Base-by-base conservation (phyloP, 2,888 invertebrate genomes). In the Hydroisotoma schaefferi region DNA sequence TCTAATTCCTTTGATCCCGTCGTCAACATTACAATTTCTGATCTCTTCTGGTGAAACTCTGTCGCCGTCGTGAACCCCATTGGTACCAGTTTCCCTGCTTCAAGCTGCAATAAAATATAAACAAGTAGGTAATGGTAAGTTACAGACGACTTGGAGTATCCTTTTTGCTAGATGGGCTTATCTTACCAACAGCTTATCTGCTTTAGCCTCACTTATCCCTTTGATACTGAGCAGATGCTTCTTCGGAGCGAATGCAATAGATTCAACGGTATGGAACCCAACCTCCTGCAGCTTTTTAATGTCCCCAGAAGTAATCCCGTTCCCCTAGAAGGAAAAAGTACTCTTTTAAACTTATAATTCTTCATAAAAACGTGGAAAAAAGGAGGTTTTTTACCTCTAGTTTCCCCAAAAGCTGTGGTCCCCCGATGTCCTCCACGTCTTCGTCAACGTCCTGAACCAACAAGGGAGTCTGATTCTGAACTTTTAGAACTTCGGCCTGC, bases 41-140 rank as follows among this genome's bases (percentile, higher is more conserved):
- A 87, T 67, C 99, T 83, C 77, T 92, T 94, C 75, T 90, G 88
- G 77, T 97, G 94, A 76, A 95, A 90, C 73, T 94, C 94, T 2
- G 94, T 91, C 0, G 99, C 99, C 26, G 97, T 95, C 4, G 94
- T 95, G 75, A 99, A 99, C 0, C 98, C 98, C 90, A 99, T 93
- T 0, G 94, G 93, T 0, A 98, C 93, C 38, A 94, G 77, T 77
- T 98, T 99, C 0, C 87, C 84, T 2, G 97, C 94, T 79, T 95
- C 97, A 2, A 83, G 75, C 83, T 81, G 67, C 5, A 54, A 54
- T 12, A n/a, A 46, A 23, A 20, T 6, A 12, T 23, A 43, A 23
- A 47, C 26, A 23, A 47, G 47, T 23, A 23, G 23, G 25, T 22
- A 23, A 47, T 47, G 18, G 6, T 4, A 43, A 43, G 18, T n/a